These are phyloP conservation scores for Smutsia gigantea DNA, from an alignment of 2,797 vertebrate genomes.

Conservation along the genomic window DNA sequence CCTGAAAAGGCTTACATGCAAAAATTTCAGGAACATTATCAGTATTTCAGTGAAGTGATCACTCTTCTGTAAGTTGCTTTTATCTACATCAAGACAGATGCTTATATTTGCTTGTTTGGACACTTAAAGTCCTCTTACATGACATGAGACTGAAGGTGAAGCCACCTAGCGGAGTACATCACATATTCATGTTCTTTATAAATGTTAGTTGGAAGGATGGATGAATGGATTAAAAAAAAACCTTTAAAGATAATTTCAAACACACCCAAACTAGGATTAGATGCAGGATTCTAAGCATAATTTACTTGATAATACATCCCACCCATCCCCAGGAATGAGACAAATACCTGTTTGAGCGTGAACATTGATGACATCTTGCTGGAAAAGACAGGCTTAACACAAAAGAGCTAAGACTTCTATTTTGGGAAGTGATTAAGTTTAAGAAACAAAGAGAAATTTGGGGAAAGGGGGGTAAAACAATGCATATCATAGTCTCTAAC, in stretches of 20 bases:
- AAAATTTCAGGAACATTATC: not conserved
- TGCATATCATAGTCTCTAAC: not conserved
- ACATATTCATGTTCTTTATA: not conserved
- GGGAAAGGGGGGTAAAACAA: not conserved
- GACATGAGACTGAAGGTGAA: not conserved
- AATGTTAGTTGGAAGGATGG: not conserved
- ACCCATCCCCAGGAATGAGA: not conserved
- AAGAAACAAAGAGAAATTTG: not conserved
- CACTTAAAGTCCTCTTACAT: not conserved
- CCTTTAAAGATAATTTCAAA: slow-evolving; percentile 15
- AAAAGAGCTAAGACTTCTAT: not conserved
- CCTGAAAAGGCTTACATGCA: not conserved
- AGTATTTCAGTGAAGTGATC: not conserved
- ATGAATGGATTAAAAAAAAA: not conserved
- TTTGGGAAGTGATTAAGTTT: not conserved
- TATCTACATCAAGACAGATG: slow-evolving; percentile 10
- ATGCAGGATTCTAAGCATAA: not conserved
- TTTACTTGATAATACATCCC: not conserved
- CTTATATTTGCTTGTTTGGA: not conserved
- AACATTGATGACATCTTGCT: not conserved
- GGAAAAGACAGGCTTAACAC: not conserved
- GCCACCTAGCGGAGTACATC: not conserved
- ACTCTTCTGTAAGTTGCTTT: not conserved
- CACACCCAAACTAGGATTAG: not conserved
- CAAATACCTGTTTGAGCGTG: not conserved